Conservation (phyloP, 2,113 vertebrate species). For the Chloebia gouldiae region DNA sequence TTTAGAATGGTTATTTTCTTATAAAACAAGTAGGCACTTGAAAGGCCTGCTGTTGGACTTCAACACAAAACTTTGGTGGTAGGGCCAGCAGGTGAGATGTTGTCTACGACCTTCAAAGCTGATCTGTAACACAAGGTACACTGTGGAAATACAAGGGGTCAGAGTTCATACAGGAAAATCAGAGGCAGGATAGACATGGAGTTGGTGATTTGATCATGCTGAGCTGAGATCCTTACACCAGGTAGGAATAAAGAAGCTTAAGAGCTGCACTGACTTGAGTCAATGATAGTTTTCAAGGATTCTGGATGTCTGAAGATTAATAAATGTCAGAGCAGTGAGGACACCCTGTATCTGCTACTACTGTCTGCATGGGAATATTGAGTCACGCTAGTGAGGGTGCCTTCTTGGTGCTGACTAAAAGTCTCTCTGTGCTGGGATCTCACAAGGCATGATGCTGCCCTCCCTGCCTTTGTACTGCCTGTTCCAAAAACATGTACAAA, state of each 20-base stretch:
- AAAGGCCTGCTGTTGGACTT: background rate
- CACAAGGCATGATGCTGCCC: accelerated
- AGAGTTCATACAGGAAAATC: background rate
- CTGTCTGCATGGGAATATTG: background rate
- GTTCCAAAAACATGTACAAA: background rate
- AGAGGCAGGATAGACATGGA: background rate
- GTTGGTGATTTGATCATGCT: background rate
- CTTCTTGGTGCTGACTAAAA: background rate
- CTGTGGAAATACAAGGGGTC: background rate
- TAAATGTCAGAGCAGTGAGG: background rate
- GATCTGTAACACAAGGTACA: background rate
- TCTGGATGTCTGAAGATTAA: background rate
- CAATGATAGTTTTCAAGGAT: background rate
- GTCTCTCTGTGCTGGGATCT: background rate
- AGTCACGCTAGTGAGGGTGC: accelerated
- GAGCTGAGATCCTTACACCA: background rate
- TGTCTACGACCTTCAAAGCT: background rate
- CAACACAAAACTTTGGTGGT: background rate
- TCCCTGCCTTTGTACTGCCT: background rate
- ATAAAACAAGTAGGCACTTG: background rate
- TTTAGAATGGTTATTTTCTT: background rate
- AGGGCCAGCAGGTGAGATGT: background rate
- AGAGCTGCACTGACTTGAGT: background rate
- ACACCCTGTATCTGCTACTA: background rate
- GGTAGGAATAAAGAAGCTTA: background rate